Conservation (phyloP, 1,140 invertebrate species). For the Trichonephila clavata region DNA sequence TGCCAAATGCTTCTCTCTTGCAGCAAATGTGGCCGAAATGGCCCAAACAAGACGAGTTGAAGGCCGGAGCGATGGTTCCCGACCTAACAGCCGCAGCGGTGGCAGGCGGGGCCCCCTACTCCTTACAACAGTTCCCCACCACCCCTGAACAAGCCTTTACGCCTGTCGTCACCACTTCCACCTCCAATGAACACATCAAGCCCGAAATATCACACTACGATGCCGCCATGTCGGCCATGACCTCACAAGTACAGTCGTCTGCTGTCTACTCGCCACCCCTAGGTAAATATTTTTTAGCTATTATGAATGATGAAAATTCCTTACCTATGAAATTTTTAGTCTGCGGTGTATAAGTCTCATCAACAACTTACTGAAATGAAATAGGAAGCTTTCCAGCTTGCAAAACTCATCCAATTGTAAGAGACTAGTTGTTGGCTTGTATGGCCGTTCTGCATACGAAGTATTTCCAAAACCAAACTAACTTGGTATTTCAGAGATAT, state of each 20-base stretch:
- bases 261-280: constrained; percentile 89
- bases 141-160: constrained; percentile 75
- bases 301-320: too few relatives aligned
- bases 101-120: constrained; percentile 76
- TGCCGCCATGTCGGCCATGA: constrained; percentile 86
- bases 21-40: constrained; percentile 78
- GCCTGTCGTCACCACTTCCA: constrained; percentile 66
- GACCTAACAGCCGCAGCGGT: constrained; percentile 75
- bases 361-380: not conserved
- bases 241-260: constrained; percentile 85
- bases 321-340: too few relatives aligned
- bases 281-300: constrained; percentile 79
- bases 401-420: not conserved
- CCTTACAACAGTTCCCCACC: constrained; percentile 74
- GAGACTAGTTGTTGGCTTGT: too few relatives aligned
- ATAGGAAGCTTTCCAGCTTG: not conserved
- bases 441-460: too few relatives aligned
- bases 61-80: constrained; percentile 73
- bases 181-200: constrained; percentile 68
- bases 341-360: too few relatives aligned
- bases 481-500: too few relatives aligned
- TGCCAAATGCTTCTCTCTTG: not conserved
- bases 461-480: too few relatives aligned
- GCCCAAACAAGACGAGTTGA: constrained; percentile 77
- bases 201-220: constrained; percentile 82